phyloP scores from a whole-genome alignment of 2,797 vertebrate genomes.

The Arctocebus calabarensis region DNA sequence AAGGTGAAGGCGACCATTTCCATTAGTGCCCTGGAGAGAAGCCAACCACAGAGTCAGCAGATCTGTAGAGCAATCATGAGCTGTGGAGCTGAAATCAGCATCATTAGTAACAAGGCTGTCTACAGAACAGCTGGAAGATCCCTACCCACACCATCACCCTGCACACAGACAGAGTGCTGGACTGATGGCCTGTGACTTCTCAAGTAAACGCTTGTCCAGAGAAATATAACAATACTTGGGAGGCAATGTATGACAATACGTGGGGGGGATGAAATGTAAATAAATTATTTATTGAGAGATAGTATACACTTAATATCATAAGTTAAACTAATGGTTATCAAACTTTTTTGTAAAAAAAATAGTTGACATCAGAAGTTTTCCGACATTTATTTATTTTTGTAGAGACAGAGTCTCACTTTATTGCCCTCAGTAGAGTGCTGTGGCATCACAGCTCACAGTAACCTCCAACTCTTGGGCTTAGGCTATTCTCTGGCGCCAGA shows the following conservation, averaged over 20 bases:
- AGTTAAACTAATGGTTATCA: background rate
- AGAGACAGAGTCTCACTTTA: too few species aligned
- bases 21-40: background rate
- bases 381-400: background rate
- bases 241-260: background rate
- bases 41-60: background rate
- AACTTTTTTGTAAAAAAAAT: background rate
- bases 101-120: background rate
- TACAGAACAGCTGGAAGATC: background rate
- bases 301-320: background rate
- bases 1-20: background rate
- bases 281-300: conserved; percentile 29
- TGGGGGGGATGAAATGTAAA: background rate
- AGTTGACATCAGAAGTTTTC: background rate
- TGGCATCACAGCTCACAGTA: too few species aligned
- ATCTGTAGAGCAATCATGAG: background rate
- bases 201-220: background rate
- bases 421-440: too few species aligned
- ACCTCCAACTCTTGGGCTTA: too few species aligned
- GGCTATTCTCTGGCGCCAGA: too few species aligned
- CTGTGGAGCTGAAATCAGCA: background rate
- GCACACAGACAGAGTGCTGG: background rate
- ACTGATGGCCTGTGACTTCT: background rate
- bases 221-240: background rate
- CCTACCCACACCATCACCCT: background rate